phyloP scores from a whole-genome alignment of 2,888 invertebrate genomes.

The Hydropsyche betteni region DNA sequence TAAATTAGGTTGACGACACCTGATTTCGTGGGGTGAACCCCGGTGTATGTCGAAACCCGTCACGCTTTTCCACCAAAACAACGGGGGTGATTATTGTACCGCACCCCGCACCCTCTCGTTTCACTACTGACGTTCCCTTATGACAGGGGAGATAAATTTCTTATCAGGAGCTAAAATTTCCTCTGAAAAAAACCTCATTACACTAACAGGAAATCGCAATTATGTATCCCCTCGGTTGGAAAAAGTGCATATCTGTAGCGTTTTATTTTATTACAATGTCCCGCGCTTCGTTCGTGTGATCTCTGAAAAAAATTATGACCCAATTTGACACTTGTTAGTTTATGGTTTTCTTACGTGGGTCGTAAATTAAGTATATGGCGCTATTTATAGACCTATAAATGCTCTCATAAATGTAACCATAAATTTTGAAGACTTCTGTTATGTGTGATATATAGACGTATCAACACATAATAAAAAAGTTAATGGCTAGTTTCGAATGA shows the following conservation, averaged over 20 bases:
- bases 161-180: neutral
- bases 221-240: neutral
- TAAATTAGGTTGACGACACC: constrained; percentile 25
- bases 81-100: constrained; percentile 60
- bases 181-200: neutral
- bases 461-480: too few species aligned
- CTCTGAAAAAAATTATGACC: neutral
- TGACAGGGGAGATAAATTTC: constrained; percentile 32
- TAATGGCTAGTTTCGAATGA: too few species aligned
- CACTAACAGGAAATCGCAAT: constrained; percentile 21
- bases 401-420: constrained; percentile 1
- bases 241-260: too few species aligned
- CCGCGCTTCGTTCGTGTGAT: too few species aligned
- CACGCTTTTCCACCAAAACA: constrained; percentile 62
- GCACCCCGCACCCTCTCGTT: constrained; percentile 35
- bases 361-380: constrained; percentile 9
- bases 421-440: constrained; percentile 11
- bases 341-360: neutral
- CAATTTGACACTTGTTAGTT: constrained; percentile 4
- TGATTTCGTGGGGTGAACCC: constrained; percentile 34
- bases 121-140: constrained; percentile 30
- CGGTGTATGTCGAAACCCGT: constrained; percentile 56
- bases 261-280: too few species aligned
- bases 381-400: constrained; percentile 18
- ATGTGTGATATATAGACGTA: neutral